These are phyloP conservation scores for Campopleginae sp. DNA, from an alignment of 2,888 invertebrate species.

Conservation along the genomic window DNA sequence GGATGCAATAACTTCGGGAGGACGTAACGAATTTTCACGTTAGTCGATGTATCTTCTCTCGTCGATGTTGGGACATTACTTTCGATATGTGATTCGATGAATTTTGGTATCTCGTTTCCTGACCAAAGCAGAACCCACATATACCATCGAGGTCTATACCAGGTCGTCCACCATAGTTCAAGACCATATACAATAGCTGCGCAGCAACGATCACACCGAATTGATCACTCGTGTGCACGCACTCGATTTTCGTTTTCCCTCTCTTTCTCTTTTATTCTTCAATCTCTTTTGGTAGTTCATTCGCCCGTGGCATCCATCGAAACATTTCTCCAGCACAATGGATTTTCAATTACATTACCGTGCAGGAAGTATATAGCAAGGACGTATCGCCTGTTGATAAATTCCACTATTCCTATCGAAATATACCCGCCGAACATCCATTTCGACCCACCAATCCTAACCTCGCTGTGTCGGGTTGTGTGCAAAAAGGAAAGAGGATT, in stretches of 20 bases:
- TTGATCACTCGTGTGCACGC: conserved; percentile 27
- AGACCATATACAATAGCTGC: conserved; percentile 30
- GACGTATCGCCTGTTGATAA: conserved; percentile 74
- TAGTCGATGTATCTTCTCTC: conserved; percentile 31
- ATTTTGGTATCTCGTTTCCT: conserved; percentile 64
- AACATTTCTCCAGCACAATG: conserved; percentile 73
- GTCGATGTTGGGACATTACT: conserved; percentile 37
- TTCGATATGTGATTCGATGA: conserved; percentile 58
- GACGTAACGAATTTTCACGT: conserved; percentile 14
- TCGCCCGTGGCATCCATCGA: conserved; percentile 62
- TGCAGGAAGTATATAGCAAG: conserved; percentile 70
- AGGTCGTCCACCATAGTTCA: conserved; percentile 11
- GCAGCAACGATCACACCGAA: conserved; percentile 45
- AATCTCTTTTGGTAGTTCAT: conserved; percentile 4
- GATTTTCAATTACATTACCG: conserved; percentile 80
- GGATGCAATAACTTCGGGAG: conserved; percentile 19
- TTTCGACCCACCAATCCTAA: conserved; percentile 21
- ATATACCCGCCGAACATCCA: conserved; percentile 9
- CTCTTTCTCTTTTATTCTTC: conserved; percentile 22
- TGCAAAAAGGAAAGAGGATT: conserved; percentile 43
- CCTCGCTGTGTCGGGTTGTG: background rate
- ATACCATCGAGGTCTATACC: conserved; percentile 9
- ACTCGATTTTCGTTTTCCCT: background rate
- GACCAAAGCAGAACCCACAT: conserved; percentile 24
- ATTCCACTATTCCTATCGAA: conserved; percentile 70